Evolutionary conservation across 2,797 vertebrate genomes (phyloP).

Genomic region (Paedocypris micromegethes): DNA sequence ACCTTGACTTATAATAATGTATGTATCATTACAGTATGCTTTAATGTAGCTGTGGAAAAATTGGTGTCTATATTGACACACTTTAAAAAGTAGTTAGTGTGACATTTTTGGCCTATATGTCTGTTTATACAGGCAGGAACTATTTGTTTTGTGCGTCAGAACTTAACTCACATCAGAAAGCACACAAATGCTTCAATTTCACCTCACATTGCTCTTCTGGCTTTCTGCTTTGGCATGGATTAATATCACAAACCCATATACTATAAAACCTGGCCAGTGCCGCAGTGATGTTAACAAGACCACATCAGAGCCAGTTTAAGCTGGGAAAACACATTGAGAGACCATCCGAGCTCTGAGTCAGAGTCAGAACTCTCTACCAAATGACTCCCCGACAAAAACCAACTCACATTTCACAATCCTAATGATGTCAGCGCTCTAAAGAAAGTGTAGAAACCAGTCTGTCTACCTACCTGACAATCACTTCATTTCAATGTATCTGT

Average conservation of each 20-base stretch:
- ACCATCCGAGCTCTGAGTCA: slow-evolving; percentile 34
- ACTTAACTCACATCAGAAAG: slow-evolving; percentile 21
- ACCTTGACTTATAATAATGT: background rate
- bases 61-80: slow-evolving; percentile 8
- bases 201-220: slow-evolving; percentile 1
- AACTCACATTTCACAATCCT: slow-evolving; percentile 8
- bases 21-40: slow-evolving; percentile 1
- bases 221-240: slow-evolving; percentile 30
- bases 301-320: slow-evolving; percentile 36
- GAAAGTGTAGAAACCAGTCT: background rate
- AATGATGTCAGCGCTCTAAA: slow-evolving; percentile 36
- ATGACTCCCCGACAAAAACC: slow-evolving; percentile 30
- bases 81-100: background rate
- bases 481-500: too few species aligned
- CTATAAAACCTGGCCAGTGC: slow-evolving; percentile 22
- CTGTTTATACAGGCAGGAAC: slow-evolving; percentile 22
- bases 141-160: slow-evolving; percentile 18
- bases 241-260: slow-evolving; percentile 27
- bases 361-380: slow-evolving; percentile 27
- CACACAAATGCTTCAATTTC: slow-evolving; percentile 8
- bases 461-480: too few species aligned
- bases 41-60: slow-evolving; percentile 16
- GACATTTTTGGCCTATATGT: slow-evolving; percentile 5
- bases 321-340: slow-evolving; percentile 31
- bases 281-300: slow-evolving; percentile 31